Conservation (phyloP, 2,888 invertebrate genomes). For the Liodrosophila aerea region DNA sequence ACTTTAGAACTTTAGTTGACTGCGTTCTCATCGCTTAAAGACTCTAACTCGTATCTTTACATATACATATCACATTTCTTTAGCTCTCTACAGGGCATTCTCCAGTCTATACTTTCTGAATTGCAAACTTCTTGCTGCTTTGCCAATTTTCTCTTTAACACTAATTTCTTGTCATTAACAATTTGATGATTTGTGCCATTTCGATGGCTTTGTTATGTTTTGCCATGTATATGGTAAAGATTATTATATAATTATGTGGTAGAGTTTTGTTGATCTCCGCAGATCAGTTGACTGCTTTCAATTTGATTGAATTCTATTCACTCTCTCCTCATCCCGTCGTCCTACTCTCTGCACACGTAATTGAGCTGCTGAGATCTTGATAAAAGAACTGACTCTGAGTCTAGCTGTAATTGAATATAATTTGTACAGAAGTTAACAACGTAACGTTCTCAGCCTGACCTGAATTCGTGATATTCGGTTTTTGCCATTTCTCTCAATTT, state of each 20-base stretch:
- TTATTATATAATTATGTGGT: conserved; percentile 69
- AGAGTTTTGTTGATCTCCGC: too few species aligned
- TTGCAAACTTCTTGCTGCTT: too few species aligned
- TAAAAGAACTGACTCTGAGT: conserved; percentile 52
- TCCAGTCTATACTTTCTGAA: too few species aligned
- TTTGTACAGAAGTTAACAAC: conserved; percentile 62
- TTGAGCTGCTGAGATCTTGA: conserved; percentile 72
- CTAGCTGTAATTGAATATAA: conserved; percentile 72
- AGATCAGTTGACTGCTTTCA: conserved; percentile 36
- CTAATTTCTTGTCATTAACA: conserved; percentile 26
- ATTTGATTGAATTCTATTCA: conserved; percentile 34
- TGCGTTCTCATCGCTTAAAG: too few species aligned
- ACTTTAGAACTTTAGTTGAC: too few species aligned
- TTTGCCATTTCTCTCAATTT: conserved; percentile 53
- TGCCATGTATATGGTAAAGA: conserved; percentile 36
- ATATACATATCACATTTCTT: too few species aligned
- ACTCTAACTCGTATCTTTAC: too few species aligned
- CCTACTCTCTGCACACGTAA: conserved; percentile 25
- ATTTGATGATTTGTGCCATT: conserved; percentile 15
- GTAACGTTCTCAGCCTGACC: conserved; percentile 53
- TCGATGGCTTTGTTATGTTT: conserved; percentile 17
- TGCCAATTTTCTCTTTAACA: too few species aligned
- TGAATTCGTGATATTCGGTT: conserved; percentile 51
- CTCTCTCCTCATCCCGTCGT: background rate
- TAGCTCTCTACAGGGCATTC: too few species aligned